A percentile compares a stretch with the other conserved stretches of the same genome.
Conservation (phyloP, 2,888 invertebrate genomes). For the Rugalucina vietnamica region DNA sequence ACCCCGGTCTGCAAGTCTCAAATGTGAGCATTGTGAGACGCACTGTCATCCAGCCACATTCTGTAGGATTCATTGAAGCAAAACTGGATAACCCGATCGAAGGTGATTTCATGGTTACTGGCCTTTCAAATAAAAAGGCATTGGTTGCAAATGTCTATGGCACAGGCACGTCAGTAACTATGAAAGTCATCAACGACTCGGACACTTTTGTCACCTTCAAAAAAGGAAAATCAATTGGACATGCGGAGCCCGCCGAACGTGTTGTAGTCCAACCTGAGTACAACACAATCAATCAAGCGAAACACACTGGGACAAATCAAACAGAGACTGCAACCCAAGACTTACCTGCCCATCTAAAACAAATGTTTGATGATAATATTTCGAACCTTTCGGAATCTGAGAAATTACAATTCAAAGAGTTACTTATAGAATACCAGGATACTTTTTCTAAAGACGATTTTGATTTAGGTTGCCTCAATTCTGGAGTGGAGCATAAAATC, state of each 20-base stretch:
- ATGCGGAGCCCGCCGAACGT: neutral
- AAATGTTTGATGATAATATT: neutral
- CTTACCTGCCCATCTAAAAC: neutral
- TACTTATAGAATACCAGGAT: neutral
- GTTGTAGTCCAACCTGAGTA: neutral
- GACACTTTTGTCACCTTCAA: neutral
- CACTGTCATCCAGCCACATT: neutral
- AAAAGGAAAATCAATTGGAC: neutral
- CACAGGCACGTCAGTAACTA: neutral
- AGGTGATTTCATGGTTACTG: neutral
- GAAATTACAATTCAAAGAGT: neutral
- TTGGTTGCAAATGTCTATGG: neutral
- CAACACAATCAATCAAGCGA: neutral
- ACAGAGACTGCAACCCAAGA: neutral
- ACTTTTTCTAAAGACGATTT: neutral
- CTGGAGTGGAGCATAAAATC: constrained; percentile 12
- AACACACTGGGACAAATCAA: neutral
- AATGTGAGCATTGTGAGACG: neutral
- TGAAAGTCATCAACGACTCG: neutral
- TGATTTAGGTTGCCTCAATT: neutral
- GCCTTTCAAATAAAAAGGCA: neutral
- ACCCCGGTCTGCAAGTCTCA: neutral
- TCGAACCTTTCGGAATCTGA: neutral
- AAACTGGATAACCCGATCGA: neutral
- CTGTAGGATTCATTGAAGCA: neutral